A percentile compares a stretch with the other conserved stretches of the same genome.
phyloP scores from a whole-genome alignment of 2,797 vertebrate genomes.

The Neostethus bicornis region DNA sequence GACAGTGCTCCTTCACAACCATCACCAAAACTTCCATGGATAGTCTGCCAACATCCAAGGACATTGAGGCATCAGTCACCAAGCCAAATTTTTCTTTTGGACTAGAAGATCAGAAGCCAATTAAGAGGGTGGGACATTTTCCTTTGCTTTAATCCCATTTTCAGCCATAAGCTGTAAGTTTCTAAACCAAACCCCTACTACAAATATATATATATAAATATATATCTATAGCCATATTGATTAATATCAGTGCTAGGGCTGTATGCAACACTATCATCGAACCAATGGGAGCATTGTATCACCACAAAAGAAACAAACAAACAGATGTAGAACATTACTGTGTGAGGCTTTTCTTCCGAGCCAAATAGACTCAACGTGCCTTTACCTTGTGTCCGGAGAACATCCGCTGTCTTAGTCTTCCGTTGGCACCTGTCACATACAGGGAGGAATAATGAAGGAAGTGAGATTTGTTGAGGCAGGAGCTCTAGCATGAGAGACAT shows the following conservation, averaged over 20 bases:
- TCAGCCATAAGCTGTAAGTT: conserved; percentile 45
- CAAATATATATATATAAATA: conserved; percentile 52
- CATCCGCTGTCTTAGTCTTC: conserved; percentile 31
- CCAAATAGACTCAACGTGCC: conserved; percentile 28
- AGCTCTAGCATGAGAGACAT: conserved; percentile 66
- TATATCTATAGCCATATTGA: conserved; percentile 35
- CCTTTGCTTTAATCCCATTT: conserved; percentile 56
- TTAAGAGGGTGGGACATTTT: conserved; percentile 56
- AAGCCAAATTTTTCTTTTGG: conserved; percentile 26
- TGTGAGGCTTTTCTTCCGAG: conserved; percentile 11
- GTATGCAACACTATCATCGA: conserved; percentile 56
- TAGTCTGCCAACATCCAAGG: conserved; percentile 44
- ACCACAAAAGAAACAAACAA: conserved; percentile 37
- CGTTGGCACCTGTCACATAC: conserved; percentile 39
- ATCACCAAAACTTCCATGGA: conserved; percentile 25
- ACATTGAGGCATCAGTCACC: conserved; percentile 57
- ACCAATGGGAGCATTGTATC: conserved; percentile 51
- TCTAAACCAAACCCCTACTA: conserved; percentile 32
- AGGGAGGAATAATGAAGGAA: conserved; percentile 37
- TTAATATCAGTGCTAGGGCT: conserved; percentile 46
- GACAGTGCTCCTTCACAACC: conserved; percentile 38
- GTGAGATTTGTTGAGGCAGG: conserved; percentile 43
- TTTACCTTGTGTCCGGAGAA: conserved; percentile 48
- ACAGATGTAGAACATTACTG: conserved; percentile 34
- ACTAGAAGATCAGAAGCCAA: conserved; percentile 37